phyloP scores from a whole-genome alignment of 2,113 vertebrate genomes.

The Eurypyga helias region DNA sequence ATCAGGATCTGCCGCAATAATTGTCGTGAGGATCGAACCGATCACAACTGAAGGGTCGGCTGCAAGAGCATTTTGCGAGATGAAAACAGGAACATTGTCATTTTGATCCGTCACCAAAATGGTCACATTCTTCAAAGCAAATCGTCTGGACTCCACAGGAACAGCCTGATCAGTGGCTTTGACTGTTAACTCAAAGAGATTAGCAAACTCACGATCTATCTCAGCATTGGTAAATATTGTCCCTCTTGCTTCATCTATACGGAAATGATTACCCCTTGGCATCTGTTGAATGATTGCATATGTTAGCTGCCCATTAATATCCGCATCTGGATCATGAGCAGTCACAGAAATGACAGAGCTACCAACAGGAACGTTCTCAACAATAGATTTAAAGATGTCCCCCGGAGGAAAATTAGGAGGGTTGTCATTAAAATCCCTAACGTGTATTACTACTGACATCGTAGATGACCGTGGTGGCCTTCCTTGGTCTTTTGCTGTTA shows the following conservation, averaged over 20 bases:
- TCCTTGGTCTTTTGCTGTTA: conserved; percentile 92
- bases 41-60: conserved; percentile 90
- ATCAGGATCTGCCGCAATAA: conserved; percentile 92
- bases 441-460: conserved; percentile 90
- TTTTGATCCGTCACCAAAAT: conserved; percentile 94
- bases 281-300: conserved; percentile 92
- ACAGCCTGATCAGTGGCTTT: conserved; percentile 94
- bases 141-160: conserved; percentile 88
- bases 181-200: conserved; percentile 92
- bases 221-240: conserved; percentile 87
- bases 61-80: conserved; percentile 91
- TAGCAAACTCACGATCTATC: conserved; percentile 95
- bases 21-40: conserved; percentile 91
- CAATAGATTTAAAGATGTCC: conserved; percentile 94
- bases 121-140: conserved; percentile 94
- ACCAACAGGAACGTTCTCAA: conserved; percentile 91
- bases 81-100: conserved; percentile 91
- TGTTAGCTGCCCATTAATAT: conserved; percentile 91
- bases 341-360: conserved; percentile 89
- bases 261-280: conserved; percentile 91
- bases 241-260: conserved; percentile 84
- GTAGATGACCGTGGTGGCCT: conserved; percentile 89
- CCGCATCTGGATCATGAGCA: conserved; percentile 93
- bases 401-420: conserved; percentile 90
- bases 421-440: conserved; percentile 97